These are phyloP conservation scores for Embiotoca jacksoni DNA, from an alignment of 2,113 vertebrate species.

Conservation along the genomic window DNA sequence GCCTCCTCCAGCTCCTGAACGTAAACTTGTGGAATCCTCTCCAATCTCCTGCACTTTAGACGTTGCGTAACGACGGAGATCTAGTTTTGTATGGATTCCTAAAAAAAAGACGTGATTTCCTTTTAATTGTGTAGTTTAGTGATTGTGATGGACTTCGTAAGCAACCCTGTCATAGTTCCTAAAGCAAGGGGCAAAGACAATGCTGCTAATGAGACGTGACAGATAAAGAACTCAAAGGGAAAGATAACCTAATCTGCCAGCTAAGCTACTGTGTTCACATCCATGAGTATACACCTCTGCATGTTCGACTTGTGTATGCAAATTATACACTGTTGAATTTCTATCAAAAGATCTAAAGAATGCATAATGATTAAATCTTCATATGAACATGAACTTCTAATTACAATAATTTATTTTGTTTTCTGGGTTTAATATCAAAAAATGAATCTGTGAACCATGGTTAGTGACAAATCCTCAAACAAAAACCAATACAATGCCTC, in stretches of 20 bases:
- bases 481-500: background rate
- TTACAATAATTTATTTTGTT: background rate
- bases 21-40: conserved; percentile 13
- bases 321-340: conserved; percentile 19
- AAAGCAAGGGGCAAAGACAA: conserved; percentile 54
- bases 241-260: conserved; percentile 80
- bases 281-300: conserved; percentile 34
- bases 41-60: conserved; percentile 70
- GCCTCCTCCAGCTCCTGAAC: conserved; percentile 46
- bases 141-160: conserved; percentile 39
- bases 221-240: conserved; percentile 73
- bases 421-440: background rate
- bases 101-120: conserved; percentile 48
- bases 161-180: conserved; percentile 22
- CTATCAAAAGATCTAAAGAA: no score
- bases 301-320: conserved; percentile 29
- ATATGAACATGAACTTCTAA: no score
- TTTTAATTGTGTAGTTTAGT: conserved; percentile 64
- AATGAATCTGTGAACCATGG: background rate
- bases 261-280: conserved; percentile 79
- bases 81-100: conserved; percentile 37
- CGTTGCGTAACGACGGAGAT: conserved; percentile 60
- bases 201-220: conserved; percentile 78
- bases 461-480: background rate
- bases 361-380: background rate